Conservation (phyloP, 1,140 invertebrate species). For the Zaprionus capensis region DNA sequence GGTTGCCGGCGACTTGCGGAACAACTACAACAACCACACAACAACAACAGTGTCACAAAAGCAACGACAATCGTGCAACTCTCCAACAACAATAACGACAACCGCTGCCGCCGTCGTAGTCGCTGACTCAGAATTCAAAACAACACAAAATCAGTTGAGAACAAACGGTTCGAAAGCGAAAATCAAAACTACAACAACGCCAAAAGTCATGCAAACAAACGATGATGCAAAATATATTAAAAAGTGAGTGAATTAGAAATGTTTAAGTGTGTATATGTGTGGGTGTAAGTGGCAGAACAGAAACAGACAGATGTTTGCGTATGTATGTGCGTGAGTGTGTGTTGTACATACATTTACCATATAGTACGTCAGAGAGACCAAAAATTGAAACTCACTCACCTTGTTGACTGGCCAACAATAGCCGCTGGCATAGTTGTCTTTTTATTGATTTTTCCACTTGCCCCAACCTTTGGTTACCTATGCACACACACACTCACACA, state of each 20-base stretch:
- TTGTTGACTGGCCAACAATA: constrained; percentile 39
- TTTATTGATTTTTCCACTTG: constrained; percentile 64
- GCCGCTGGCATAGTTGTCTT: constrained; percentile 32
- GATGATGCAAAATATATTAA: constrained; percentile 87
- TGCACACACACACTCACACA: constrained; percentile 1
- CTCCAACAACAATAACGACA: constrained; percentile 15
- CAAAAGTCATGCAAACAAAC: constrained; percentile 85
- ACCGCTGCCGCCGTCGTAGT: constrained; percentile 13
- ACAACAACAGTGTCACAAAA: constrained; percentile 3
- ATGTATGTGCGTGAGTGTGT: constrained; percentile 23
- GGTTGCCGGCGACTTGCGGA: constrained; percentile 64
- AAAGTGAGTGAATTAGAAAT: constrained; percentile 84
- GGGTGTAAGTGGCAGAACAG: background rate
- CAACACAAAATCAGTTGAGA: constrained; percentile 16
- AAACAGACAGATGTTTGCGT: constrained; percentile 13
- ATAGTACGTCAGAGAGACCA: constrained; percentile 10
- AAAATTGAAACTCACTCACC: constrained; percentile 57
- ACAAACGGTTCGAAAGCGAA: constrained; percentile 17
- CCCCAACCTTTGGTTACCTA: constrained; percentile 14
- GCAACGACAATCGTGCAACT: background rate
- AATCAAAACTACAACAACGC: constrained; percentile 29
- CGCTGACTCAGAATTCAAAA: constrained; percentile 21
- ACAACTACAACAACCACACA: constrained; percentile 2
- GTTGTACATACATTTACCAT: constrained; percentile 2
- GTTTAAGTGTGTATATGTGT: background rate